Evolutionary conservation across 2,797 vertebrate genomes (phyloP).

Genomic region (Acridotheres tristis): DNA sequence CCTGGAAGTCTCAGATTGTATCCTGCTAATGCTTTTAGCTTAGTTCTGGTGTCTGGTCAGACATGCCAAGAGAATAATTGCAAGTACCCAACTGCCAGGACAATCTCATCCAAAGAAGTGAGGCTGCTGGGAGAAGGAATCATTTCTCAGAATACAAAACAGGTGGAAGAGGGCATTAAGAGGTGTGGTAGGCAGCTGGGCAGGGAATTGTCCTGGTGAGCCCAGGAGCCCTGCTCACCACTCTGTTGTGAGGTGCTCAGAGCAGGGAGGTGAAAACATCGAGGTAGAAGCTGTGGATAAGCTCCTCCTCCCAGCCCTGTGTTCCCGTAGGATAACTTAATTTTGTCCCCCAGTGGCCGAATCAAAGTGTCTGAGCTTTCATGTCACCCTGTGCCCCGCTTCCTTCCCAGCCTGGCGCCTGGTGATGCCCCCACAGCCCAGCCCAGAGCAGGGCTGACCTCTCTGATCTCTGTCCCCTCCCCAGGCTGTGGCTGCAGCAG

Average conservation of each 20-base stretch:
- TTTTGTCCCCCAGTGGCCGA: background rate
- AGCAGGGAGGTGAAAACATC: background rate
- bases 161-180: background rate
- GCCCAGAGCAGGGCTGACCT: background rate
- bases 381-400: background rate
- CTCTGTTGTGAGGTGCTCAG: background rate
- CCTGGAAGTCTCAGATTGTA: background rate
- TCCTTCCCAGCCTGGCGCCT: background rate
- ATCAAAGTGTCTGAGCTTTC: background rate
- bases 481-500: slow-evolving; percentile 86
- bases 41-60: background rate
- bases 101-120: slow-evolving; percentile 43
- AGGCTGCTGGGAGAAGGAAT: slow-evolving; percentile 52
- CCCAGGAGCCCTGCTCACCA: background rate
- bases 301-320: background rate
- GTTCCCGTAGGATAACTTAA: background rate
- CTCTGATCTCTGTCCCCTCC: background rate
- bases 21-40: background rate
- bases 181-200: background rate
- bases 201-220: background rate
- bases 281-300: background rate
- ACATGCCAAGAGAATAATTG: background rate
- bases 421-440: rapidly evolving
- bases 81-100: slow-evolving; percentile 23
- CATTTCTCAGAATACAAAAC: slow-evolving; percentile 25